A percentile compares a stretch with the other conserved stretches of the same genome.
phyloP scores from a whole-genome alignment of 1,140 invertebrate genomes.

The Geopemphigus sp. region DNA sequence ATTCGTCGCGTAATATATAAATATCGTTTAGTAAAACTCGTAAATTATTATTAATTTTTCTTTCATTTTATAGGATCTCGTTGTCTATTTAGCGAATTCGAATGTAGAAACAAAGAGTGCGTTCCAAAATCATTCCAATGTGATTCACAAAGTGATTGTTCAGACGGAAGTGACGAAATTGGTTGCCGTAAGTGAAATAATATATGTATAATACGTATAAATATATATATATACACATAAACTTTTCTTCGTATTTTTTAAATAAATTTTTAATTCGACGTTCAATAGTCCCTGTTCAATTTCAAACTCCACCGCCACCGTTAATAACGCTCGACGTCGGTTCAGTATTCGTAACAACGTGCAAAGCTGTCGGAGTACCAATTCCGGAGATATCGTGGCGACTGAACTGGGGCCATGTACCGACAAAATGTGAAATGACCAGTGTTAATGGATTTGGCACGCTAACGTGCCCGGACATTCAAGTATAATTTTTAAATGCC shows the following conservation, averaged over 20 bases:
- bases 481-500: constrained; percentile 54
- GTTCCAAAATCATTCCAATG: constrained; percentile 92
- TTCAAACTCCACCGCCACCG: constrained; percentile 68
- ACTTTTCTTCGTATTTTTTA: background rate
- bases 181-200: constrained; percentile 77
- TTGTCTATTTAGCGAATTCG: constrained; percentile 79
- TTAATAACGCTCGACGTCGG: constrained; percentile 69
- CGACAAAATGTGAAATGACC: constrained; percentile 73
- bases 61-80: constrained; percentile 59
- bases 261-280: constrained; percentile 14
- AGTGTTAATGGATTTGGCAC: constrained; percentile 78
- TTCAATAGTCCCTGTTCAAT: constrained; percentile 60
- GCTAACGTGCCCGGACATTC: constrained; percentile 76
- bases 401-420: constrained; percentile 95
- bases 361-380: constrained; percentile 85
- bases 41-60: background rate
- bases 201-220: background rate
- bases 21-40: too few relatives aligned
- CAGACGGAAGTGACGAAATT: constrained; percentile 85
- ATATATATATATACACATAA: too few relatives aligned
- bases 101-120: constrained; percentile 75
- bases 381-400: constrained; percentile 91
- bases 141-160: constrained; percentile 83
- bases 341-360: constrained; percentile 73
- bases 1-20: too few relatives aligned